Conservation (phyloP, 2,113 vertebrate genomes). For the Taxidea taxus region DNA sequence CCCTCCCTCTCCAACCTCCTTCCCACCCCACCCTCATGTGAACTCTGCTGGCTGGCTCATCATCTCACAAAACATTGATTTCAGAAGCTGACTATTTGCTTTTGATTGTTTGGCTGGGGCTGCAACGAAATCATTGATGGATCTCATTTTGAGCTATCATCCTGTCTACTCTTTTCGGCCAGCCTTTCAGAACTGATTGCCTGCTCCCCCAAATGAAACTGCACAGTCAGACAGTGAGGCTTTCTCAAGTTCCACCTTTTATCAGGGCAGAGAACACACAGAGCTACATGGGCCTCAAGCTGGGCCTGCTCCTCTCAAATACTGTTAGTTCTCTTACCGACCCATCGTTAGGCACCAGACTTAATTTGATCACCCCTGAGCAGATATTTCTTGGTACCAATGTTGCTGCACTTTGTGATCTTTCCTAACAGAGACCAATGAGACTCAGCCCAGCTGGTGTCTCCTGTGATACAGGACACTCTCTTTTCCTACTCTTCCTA, state of each 20-base stretch:
- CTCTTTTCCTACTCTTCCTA: constrained; percentile 38
- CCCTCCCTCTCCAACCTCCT: constrained; percentile 8
- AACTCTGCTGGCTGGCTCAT: constrained; percentile 51
- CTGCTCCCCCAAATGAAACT: constrained; percentile 62
- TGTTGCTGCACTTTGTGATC: constrained; percentile 79
- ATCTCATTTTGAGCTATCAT: constrained; percentile 71
- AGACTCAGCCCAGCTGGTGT: constrained; percentile 75
- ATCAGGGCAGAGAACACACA: not conserved
- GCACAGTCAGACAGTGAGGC: not conserved
- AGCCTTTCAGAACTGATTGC: constrained; percentile 61
- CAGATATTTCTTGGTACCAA: constrained; percentile 68
- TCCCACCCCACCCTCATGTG: not conserved
- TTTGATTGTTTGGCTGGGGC: constrained; percentile 70
- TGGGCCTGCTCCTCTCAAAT: not conserved
- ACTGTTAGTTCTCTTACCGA: constrained; percentile 53
- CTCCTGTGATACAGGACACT: constrained; percentile 75
- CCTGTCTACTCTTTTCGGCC: constrained; percentile 49
- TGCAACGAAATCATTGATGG: constrained; percentile 55
- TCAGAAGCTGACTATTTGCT: constrained; percentile 68
- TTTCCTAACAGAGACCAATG: constrained; percentile 77
- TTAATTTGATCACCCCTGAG: constrained; percentile 79
- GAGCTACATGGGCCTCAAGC: not conserved
- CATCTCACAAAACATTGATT: constrained; percentile 67
- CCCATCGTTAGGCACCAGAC: constrained; percentile 56
- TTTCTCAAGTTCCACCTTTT: constrained; percentile 43